A percentile compares a stretch with the other conserved stretches of the same genome.
These are phyloP conservation scores for Antitype chi DNA, from an alignment of 2,888 invertebrate genomes.

Conservation along the genomic window DNA sequence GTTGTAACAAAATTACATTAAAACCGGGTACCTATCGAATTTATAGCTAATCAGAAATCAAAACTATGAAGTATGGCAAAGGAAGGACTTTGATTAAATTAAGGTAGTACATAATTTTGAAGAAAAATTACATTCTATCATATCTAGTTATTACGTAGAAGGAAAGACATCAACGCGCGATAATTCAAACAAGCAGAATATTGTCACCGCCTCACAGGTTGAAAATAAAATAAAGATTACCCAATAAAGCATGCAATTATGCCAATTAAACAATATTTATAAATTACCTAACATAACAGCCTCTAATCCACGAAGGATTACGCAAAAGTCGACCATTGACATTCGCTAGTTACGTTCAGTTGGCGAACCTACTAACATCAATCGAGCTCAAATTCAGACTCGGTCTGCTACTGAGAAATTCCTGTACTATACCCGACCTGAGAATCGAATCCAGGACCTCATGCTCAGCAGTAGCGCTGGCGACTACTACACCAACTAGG, in stretches of 20 bases:
- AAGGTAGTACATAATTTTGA: neutral
- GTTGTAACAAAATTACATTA: neutral
- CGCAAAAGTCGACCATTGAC: too few species aligned
- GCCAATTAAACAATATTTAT: neutral
- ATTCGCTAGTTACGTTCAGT: too few species aligned
- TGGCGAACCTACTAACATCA: too few species aligned
- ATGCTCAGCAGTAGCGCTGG: too few species aligned
- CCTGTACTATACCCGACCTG: neutral
- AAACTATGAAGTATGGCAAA: neutral
- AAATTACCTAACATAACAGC: too few species aligned
- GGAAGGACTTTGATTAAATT: neutral
- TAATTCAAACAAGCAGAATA: too few species aligned
- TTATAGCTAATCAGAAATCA: neutral
- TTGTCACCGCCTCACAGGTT: neutral
- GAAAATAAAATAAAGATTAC: neutral
- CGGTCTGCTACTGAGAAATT: too few species aligned
- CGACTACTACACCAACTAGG: neutral
- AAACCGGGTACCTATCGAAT: neutral
- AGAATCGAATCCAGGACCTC: neutral
- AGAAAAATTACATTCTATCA: neutral
- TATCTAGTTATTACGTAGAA: neutral
- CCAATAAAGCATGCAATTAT: neutral
- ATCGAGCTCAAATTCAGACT: too few species aligned
- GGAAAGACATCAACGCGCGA: constrained; percentile 39
- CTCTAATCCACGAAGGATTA: too few species aligned